phyloP scores from a whole-genome alignment of 2,797 vertebrate genomes.

The Enteromius argenteus region DNA sequence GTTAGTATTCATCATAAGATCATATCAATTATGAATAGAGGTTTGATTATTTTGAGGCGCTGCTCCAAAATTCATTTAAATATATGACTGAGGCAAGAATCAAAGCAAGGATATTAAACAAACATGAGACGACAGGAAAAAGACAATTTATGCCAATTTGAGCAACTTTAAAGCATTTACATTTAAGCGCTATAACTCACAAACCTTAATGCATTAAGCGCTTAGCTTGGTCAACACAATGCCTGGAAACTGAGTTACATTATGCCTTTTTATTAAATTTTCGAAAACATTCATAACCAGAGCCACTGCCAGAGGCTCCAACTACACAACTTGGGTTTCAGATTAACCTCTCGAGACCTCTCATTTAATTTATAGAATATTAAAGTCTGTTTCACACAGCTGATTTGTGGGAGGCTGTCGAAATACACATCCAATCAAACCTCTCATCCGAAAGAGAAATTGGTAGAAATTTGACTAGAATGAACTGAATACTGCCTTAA shows the following conservation, averaged over 20 bases:
- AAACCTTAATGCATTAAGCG: not conserved
- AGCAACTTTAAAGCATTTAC: conserved; percentile 10
- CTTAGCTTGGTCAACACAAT: not conserved
- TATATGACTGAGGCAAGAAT: not conserved
- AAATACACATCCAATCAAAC: conserved; percentile 7
- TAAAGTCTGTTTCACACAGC: conserved; percentile 2
- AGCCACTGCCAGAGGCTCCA: not conserved
- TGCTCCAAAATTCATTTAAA: conserved; percentile 30
- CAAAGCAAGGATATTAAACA: conserved; percentile 19
- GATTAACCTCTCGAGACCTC: conserved; percentile 15
- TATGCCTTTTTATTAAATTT: not conserved
- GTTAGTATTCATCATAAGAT: conserved; percentile 38
- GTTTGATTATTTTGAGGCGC: conserved; percentile 35
- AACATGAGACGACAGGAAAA: not conserved
- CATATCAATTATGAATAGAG: conserved; percentile 30
- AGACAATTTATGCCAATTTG: not conserved
- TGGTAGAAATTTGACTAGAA: not conserved
- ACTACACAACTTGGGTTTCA: not conserved
- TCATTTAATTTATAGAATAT: conserved; percentile 26
- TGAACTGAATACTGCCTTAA: conserved; percentile 11
- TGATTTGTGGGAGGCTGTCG: conserved; percentile 10
- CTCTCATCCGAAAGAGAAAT: not conserved
- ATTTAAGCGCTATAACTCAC: not conserved
- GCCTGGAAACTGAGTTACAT: not conserved
- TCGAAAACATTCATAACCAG: conserved; percentile 1